These are phyloP conservation scores for Odontophorus gujanensis DNA, from an alignment of 2,113 vertebrate species.

Conservation along the genomic window DNA sequence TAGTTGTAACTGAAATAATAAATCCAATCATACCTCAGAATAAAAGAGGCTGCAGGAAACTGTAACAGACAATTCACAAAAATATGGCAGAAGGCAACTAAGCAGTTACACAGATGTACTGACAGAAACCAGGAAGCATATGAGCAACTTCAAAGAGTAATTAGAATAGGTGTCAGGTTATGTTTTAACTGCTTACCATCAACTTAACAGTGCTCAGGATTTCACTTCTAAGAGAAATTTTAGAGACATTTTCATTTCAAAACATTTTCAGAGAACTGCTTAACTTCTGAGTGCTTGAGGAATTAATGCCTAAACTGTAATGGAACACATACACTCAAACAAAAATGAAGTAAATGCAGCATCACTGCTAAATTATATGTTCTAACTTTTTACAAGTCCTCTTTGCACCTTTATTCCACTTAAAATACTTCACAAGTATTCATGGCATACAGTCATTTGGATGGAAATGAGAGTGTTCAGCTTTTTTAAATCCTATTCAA, in stretches of 20 bases:
- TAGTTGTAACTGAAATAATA: background rate
- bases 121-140: background rate
- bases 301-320: background rate
- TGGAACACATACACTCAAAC: background rate
- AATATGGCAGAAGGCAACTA: background rate
- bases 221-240: background rate
- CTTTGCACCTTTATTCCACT: background rate
- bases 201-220: background rate
- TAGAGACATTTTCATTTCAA: no score
- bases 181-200: background rate
- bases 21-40: background rate
- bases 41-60: background rate
- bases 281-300: background rate
- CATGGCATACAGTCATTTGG: background rate
- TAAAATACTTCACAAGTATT: background rate
- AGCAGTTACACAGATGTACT: background rate
- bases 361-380: fast-evolving
- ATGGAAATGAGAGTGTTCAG: fast-evolving
- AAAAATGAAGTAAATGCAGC: background rate
- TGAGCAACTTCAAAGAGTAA: background rate
- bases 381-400: background rate
- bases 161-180: background rate
- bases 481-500: slow-evolving; percentile 59
- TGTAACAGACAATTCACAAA: background rate
- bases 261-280: background rate